Evolutionary conservation across 2,888 invertebrate species (phyloP).

Genomic region (Synergus itoensis): DNA sequence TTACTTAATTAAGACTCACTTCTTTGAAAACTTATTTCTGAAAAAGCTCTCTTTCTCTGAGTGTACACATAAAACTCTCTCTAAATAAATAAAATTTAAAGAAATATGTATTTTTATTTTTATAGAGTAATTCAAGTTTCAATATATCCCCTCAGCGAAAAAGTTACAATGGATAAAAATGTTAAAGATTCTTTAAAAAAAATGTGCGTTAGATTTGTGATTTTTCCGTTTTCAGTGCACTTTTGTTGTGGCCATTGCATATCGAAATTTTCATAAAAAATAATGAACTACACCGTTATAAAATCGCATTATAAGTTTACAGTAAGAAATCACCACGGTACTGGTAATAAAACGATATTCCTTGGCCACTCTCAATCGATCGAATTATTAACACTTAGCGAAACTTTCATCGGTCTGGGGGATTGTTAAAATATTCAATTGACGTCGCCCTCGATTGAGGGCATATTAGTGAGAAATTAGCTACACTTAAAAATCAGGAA

Average conservation of each 20-base stretch:
- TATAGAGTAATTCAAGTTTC: neutral
- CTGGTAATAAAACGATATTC: conserved; percentile 15
- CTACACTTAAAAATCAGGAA: neutral
- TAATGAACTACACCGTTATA: conserved; percentile 23
- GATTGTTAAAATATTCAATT: conserved; percentile 27
- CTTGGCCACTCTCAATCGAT: conserved; percentile 29
- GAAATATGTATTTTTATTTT: neutral
- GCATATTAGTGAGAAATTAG: neutral
- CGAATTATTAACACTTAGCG: conserved; percentile 31
- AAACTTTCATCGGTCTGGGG: conserved; percentile 36
- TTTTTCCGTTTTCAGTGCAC: neutral
- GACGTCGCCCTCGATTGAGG: neutral
- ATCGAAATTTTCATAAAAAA: conserved; percentile 35
- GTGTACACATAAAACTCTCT: conserved; percentile 6
- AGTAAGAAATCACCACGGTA: conserved; percentile 13
- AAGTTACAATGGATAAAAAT: neutral
- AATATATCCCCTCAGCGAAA: neutral
- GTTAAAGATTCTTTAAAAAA: neutral
- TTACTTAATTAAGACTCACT: conserved; percentile 11
- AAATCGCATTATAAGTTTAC: conserved; percentile 25
- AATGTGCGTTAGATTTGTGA: neutral
- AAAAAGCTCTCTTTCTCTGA: conserved; percentile 11
- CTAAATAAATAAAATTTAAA: too few relatives aligned
- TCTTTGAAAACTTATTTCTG: neutral
- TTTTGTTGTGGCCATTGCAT: neutral